Evolutionary conservation across 1,140 invertebrate species (phyloP), one percentile per base, ranked within the genome.

Genomic region (Habropoda laboriosa): DNA sequence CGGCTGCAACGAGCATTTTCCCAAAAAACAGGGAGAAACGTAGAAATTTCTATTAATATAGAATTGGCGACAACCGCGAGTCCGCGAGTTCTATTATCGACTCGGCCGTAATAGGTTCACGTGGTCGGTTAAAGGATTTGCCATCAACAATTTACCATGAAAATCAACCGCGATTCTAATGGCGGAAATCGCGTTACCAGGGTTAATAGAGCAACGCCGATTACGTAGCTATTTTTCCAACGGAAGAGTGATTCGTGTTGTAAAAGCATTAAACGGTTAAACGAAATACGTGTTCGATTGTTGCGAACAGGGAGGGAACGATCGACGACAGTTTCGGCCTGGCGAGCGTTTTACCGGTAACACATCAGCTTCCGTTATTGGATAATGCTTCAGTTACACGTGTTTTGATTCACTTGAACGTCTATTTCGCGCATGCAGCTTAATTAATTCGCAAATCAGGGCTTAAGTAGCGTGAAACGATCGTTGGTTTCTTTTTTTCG

Each of bases 361-460:
- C 55, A 60, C 55, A 35, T 60, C 55, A 16, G 21, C 40, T 27
- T 5, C 51, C 40, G 40, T 72, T 57, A 72, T 72, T 72, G 70
- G 70, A 72, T 72, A 72, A 72, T 35, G 60, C 70, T 72, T 72
- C 55, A 72, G 40, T 72, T 72, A 60, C 55, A 72, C 8, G 55
- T 60, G 55, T 72, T 72, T 60, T 35, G 55, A 68, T 32, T 55
- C 66, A 12, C 21, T 45, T 2, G 16, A 5, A n/a, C 32, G 27
- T 35, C 42, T 30, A 21, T 55, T 55, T 53, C 51, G 35, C 47
- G 66, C 21, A 7, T 38, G 4, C 66, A 4, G 38, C 21, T 72
- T 72, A 72, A 60, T 72, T 72, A 72, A 72, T 58, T 45, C 21
- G 18, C 40, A 32, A 49, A 49, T 30, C 42, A 49, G 55, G 27